Evolutionary conservation across 1,140 invertebrate genomes (phyloP), one percentile per base, ranked within the genome.

Genomic region (Meteorus sp.): DNA sequence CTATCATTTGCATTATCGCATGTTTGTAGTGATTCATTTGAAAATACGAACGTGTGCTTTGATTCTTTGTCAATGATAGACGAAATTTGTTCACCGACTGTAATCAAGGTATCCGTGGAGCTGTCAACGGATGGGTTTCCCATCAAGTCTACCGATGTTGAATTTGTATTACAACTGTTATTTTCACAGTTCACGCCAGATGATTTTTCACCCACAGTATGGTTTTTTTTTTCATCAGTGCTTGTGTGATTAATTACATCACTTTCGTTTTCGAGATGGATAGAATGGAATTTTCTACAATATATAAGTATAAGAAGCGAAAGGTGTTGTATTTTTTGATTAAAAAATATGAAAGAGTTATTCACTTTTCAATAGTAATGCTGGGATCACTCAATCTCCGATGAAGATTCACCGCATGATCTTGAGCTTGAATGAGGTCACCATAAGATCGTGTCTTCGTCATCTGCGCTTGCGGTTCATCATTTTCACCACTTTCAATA

Each of bases 401-500:
- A 57, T 86, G 85, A 20, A 85, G 76, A 56, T 83, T 84, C 60
- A 81, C 79, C 54, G 82, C 82, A 56, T 86, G 85, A 60, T 86
- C 86, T 48, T 86, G 85, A 2, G 84, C 79, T 27, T 83, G 85
- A 62, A 87, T 80, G 23, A 92, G 79, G 78, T 93, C 89, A 61
- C 91, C 91, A 71, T 88, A 93, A 1, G 89, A 91, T 60, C 89
- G 82, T n/a, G 89, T 91, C 73, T 91, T 91, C 3, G 85, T 86
- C 85, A 89, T 86, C 58, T 85, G 80, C 56, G 72, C 70, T 60
- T 77, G 76, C 47, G 75, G 67, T 52, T 79, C 74, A 20, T 83
- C 82, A 25, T 63, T 75, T 8, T 80, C 78, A 6, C 69, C 66
- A 29, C 67, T 61, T 50, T 80, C 78, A 15, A 76, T 78, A 52